Evolutionary conservation across 2,797 vertebrate genomes (phyloP).

Genomic region (Schizopygopsis pylzovi): DNA sequence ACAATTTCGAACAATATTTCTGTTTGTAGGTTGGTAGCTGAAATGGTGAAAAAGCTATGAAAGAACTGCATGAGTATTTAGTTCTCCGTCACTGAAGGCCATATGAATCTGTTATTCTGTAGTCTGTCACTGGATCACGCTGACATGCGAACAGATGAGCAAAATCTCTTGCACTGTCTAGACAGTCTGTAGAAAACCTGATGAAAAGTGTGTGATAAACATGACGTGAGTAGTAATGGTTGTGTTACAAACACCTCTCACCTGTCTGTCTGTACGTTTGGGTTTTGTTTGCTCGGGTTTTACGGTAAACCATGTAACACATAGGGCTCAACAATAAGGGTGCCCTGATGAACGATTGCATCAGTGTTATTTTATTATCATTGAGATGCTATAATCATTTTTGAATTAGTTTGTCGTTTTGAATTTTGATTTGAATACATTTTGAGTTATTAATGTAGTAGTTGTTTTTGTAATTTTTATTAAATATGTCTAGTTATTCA

Average conservation of each 20-base stretch:
- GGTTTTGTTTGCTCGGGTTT: constrained; percentile 20
- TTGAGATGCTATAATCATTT: not conserved
- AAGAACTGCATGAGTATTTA: constrained; percentile 2
- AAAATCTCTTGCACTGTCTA: constrained; percentile 52
- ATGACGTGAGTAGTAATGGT: constrained; percentile 16
- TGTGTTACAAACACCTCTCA: constrained; percentile 5
- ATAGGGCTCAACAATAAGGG: not conserved
- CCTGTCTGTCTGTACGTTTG: constrained; percentile 15
- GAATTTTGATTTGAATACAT: not conserved
- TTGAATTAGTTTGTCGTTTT: not conserved
- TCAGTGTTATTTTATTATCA: not conserved
- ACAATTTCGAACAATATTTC: not conserved
- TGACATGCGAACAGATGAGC: constrained; percentile 53
- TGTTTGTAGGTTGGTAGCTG: not conserved
- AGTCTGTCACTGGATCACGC: constrained; percentile 45
- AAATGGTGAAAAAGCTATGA: constrained; percentile 18
- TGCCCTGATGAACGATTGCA: not conserved
- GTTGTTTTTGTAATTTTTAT: not conserved
- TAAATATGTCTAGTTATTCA: too few species aligned
- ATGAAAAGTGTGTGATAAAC: constrained; percentile 49
- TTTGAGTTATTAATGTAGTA: not conserved
- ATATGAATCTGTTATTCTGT: constrained; percentile 39
- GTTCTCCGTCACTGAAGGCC: constrained; percentile 51
- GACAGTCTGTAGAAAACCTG: constrained; percentile 52
- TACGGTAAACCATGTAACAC: constrained; percentile 20